These are phyloP conservation scores for Ophion ellenae DNA, from an alignment of 2,888 invertebrate genomes.

Conservation along the genomic window DNA sequence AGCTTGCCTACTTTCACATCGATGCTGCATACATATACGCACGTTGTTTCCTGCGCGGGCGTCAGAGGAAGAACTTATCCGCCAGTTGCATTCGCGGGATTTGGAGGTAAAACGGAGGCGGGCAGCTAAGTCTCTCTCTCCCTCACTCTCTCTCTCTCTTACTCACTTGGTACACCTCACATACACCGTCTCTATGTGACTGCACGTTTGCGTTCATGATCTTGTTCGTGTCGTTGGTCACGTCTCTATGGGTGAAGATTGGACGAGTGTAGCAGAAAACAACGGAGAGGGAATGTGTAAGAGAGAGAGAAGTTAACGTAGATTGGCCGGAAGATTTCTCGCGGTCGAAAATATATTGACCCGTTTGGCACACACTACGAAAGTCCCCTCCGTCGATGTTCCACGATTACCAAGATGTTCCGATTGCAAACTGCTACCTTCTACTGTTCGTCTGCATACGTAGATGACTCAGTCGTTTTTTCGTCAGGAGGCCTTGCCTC, in stretches of 20 bases:
- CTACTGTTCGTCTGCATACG: slow-evolving; percentile 8
- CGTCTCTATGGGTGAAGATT: slow-evolving; percentile 27
- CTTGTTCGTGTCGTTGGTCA: slow-evolving; percentile 26
- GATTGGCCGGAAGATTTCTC: slow-evolving; percentile 72
- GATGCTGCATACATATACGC: slow-evolving; percentile 11
- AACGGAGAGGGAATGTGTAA: slow-evolving; percentile 24
- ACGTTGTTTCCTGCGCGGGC: slow-evolving; percentile 51
- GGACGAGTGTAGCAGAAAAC: slow-evolving; percentile 31
- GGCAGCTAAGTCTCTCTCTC: slow-evolving; percentile 38
- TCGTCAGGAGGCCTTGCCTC: not conserved
- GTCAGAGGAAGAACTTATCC: slow-evolving; percentile 67
- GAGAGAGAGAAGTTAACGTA: slow-evolving; percentile 57
- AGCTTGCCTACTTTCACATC: slow-evolving; percentile 19
- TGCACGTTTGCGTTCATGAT: slow-evolving; percentile 27
- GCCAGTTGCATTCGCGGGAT: slow-evolving; percentile 71
- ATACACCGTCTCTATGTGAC: slow-evolving; percentile 9
- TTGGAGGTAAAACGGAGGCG: slow-evolving; percentile 59
- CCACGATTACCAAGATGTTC: slow-evolving; percentile 39
- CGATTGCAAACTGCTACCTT: not conserved
- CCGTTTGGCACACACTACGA: slow-evolving; percentile 38
- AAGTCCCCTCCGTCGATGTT: slow-evolving; percentile 34
- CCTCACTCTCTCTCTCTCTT: slow-evolving; percentile 1
- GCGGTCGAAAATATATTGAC: slow-evolving; percentile 68
- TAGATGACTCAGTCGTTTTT: not conserved
- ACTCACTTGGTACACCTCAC: slow-evolving; percentile 4